Evolutionary conservation across 2,113 vertebrate species (phyloP).

Genomic region (Syrrhaptes paradoxus): DNA sequence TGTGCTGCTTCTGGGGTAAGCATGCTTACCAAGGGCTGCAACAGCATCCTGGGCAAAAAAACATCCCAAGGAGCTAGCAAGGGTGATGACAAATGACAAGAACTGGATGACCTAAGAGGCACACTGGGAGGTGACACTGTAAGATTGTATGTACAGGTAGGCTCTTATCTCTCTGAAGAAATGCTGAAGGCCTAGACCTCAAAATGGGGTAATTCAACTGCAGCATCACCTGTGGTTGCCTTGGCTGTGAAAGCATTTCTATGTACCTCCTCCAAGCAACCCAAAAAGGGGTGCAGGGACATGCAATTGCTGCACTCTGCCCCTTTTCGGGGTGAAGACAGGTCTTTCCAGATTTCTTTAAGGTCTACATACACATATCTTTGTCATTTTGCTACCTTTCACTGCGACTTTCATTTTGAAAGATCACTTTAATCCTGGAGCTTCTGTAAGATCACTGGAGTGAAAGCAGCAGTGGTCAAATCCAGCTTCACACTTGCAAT

Average conservation of each 20-base stretch:
- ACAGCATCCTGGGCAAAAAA: background rate
- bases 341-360: background rate
- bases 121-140: background rate
- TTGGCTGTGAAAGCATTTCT: background rate
- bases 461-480: background rate
- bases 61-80: background rate
- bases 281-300: background rate
- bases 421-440: background rate
- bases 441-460: background rate
- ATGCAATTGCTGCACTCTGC: background rate
- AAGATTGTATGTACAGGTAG: background rate
- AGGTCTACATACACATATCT: background rate
- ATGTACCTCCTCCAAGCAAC: background rate
- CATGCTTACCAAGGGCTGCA: background rate
- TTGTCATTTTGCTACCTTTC: background rate
- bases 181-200: background rate
- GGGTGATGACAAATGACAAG: background rate
- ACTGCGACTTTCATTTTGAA: background rate
- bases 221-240: background rate
- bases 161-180: background rate
- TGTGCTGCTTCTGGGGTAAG: fast-evolving
- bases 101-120: background rate
- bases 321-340: background rate
- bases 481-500: background rate
- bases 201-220: background rate